These are phyloP conservation scores for Bucco capensis DNA, from an alignment of 2,113 vertebrate genomes.

Conservation along the genomic window DNA sequence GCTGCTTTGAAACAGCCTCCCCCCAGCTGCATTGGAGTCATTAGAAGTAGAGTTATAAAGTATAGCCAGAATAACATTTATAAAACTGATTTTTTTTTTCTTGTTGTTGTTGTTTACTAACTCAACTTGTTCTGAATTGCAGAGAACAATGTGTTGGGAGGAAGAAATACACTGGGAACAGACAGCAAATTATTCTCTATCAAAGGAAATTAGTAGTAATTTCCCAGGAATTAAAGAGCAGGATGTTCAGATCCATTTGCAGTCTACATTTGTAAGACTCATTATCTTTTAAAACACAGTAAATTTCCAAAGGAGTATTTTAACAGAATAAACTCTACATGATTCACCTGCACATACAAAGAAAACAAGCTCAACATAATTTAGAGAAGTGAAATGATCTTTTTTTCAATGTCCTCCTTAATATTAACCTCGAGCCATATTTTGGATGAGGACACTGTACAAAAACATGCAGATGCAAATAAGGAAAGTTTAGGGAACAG, in stretches of 20 bases:
- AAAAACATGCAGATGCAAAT: not conserved
- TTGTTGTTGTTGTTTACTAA: not conserved
- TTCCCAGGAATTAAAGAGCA: not conserved
- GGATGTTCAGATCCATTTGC: not conserved
- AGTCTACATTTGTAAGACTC: not conserved
- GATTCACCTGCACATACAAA: not conserved
- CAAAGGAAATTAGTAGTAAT: not conserved
- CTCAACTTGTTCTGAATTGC: not conserved
- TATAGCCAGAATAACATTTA: not conserved
- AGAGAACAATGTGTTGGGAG: not conserved
- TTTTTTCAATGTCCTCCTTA: not conserved
- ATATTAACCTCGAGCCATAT: not conserved
- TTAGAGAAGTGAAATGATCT: not conserved
- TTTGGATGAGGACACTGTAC: not conserved
- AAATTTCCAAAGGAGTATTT: not conserved
- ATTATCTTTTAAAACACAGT: not conserved
- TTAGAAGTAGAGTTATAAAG: not conserved
- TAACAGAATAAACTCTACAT: not conserved
- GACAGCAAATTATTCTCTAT: not conserved
- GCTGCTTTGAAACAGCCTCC: not conserved
- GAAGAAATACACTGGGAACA: not conserved
- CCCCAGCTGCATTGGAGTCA: fast-evolving
- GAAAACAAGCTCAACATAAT: not conserved
- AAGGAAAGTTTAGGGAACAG: not conserved
- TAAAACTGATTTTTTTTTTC: not conserved